Evolutionary conservation across 2,113 vertebrate species (phyloP).

Genomic region (Hippopotamus amphibius): DNA sequence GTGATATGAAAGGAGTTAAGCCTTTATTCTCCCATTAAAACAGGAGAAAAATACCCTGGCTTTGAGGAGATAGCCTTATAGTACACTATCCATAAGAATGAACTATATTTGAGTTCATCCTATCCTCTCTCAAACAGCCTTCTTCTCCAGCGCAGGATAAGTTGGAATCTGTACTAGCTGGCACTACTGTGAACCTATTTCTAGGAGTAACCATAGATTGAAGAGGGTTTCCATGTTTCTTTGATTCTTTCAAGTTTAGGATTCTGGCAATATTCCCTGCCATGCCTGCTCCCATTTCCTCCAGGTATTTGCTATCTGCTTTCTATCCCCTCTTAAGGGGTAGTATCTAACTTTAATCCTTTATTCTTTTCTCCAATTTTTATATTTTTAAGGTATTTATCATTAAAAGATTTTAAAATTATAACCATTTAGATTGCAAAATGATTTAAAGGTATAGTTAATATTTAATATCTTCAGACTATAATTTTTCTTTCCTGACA

Average conservation of each 20-base stretch:
- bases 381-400: constrained; percentile 23
- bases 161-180: background rate
- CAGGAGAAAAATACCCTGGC: constrained; percentile 10
- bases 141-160: background rate
- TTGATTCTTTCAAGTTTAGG: constrained; percentile 21
- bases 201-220: background rate
- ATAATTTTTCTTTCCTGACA: constrained; percentile 48
- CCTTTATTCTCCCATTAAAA: background rate
- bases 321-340: background rate
- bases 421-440: constrained; percentile 43
- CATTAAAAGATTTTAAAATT: constrained; percentile 50
- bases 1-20: background rate
- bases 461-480: constrained; percentile 20
- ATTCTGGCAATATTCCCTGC: background rate
- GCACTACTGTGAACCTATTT: background rate
- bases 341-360: background rate
- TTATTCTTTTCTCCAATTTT: constrained; percentile 22
- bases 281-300: background rate
- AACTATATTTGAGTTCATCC: background rate
- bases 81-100: background rate
- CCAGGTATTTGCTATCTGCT: background rate
- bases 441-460: constrained; percentile 52
- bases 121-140: background rate
- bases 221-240: background rate
- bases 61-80: background rate